Evolutionary conservation across 2,797 vertebrate species (phyloP).

Genomic region (Acrocephalus scirpaceus): DNA sequence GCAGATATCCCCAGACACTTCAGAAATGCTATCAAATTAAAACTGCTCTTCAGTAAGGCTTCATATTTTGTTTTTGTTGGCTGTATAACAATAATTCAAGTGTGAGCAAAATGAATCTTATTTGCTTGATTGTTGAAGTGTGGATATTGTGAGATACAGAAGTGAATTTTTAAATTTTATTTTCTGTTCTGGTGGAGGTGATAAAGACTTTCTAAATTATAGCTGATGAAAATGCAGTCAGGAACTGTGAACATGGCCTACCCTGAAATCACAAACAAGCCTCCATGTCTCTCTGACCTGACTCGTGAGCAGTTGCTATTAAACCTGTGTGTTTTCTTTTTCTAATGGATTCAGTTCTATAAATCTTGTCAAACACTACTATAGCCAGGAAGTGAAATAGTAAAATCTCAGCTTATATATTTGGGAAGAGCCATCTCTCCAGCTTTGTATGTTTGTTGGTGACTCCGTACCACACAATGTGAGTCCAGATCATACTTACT

Average conservation of each 20-base stretch:
- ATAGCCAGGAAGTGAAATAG: not conserved
- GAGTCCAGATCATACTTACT: not conserved
- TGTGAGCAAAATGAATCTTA: slow-evolving; percentile 51
- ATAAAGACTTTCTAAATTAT: not conserved
- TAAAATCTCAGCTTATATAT: not conserved
- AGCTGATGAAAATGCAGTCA: not conserved
- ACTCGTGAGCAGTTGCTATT: not conserved
- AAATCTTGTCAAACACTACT: not conserved
- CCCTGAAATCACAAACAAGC: not conserved
- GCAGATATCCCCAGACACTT: slow-evolving; percentile 55
- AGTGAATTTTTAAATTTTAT: not conserved
- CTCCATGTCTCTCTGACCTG: not conserved
- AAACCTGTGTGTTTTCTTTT: not conserved
- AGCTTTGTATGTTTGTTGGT: not conserved
- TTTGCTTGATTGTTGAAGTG: slow-evolving; percentile 47
- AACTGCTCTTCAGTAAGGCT: slow-evolving; percentile 48
- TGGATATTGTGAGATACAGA: not conserved
- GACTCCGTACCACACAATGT: not conserved
- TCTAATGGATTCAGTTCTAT: not conserved
- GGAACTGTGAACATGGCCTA: not conserved
- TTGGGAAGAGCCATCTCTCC: not conserved
- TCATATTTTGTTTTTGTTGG: slow-evolving; percentile 60
- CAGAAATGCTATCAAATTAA: slow-evolving; percentile 65
- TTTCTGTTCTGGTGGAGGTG: not conserved
- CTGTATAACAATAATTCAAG: slow-evolving; percentile 29